Conservation (phyloP, 2,888 invertebrate species). For the Aphidius colemani region DNA sequence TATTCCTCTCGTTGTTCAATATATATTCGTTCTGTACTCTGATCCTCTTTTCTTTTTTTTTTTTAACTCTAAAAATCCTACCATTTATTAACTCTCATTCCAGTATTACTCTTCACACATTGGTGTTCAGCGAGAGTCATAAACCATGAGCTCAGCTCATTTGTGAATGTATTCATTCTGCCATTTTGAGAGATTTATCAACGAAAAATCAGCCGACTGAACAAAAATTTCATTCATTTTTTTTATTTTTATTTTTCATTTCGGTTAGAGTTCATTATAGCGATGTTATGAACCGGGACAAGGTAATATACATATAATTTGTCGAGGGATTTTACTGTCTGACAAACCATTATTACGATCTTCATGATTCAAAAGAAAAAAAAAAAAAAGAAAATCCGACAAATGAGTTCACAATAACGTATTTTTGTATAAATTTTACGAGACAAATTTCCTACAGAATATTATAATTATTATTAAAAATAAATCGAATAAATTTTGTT, state of each 20-base stretch:
- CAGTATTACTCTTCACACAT: too few relatives aligned
- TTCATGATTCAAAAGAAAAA: not conserved
- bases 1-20: slow-evolving; percentile 3
- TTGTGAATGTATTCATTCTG: slow-evolving; percentile 22
- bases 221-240: slow-evolving; percentile 20
- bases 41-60: not conserved
- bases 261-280: slow-evolving; percentile 6
- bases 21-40: not conserved
- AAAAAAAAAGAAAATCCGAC: not conserved
- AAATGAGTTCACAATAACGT: too few relatives aligned
- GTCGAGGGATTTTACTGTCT: too few relatives aligned
- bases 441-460: too few relatives aligned
- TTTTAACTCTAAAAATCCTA: not conserved
- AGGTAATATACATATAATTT: too few relatives aligned
- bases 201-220: slow-evolving; percentile 24
- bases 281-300: slow-evolving; percentile 4
- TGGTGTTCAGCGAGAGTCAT: slow-evolving; percentile 17
- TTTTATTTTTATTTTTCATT: slow-evolving; percentile 12
- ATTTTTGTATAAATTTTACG: too few relatives aligned
- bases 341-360: too few relatives aligned
- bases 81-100: slow-evolving; percentile 1
- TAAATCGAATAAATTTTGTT: too few relatives aligned
- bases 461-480: too few relatives aligned
- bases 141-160: slow-evolving; percentile 27
- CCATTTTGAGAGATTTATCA: slow-evolving; percentile 27